Evolutionary conservation across 2,888 invertebrate genomes (phyloP).

Genomic region (Drosophila koepferae): DNA sequence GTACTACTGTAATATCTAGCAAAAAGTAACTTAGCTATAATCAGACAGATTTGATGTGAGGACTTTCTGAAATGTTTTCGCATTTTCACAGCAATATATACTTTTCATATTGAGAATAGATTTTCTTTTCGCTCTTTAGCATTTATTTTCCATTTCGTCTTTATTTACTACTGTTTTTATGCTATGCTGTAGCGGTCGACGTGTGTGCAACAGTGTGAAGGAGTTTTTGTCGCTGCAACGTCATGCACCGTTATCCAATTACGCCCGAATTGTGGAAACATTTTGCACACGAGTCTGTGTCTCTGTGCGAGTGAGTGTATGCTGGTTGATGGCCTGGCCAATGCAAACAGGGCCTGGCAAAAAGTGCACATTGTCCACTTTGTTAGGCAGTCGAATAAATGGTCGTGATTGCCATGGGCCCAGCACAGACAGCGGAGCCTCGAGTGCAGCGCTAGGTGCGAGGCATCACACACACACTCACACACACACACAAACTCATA

Average conservation of each 20-base stretch:
- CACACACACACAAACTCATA: not conserved
- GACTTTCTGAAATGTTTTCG: not conserved
- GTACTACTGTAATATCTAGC: too few species aligned
- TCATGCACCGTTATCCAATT: slow-evolving; percentile 55
- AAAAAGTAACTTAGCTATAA: not conserved
- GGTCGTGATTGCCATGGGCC: slow-evolving; percentile 53
- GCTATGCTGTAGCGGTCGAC: slow-evolving; percentile 4
- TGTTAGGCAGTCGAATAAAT: slow-evolving; percentile 55
- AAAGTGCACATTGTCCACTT: slow-evolving; percentile 56
- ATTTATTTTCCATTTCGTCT: slow-evolving; percentile 1
- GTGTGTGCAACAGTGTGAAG: slow-evolving; percentile 47
- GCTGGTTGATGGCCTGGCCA: slow-evolving; percentile 47
- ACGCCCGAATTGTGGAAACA: slow-evolving; percentile 52
- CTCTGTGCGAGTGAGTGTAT: slow-evolving; percentile 22
- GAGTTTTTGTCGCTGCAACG: slow-evolving; percentile 36
- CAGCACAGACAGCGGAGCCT: slow-evolving; percentile 7
- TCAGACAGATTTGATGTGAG: not conserved
- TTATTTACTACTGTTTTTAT: not conserved
- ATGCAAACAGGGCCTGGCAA: slow-evolving; percentile 42
- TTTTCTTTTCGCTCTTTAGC: slow-evolving; percentile 11
- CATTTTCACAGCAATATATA: not conserved
- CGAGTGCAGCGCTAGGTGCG: not conserved
- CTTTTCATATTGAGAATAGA: not conserved
- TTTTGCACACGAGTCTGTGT: slow-evolving; percentile 27
- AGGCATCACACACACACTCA: not conserved